These are phyloP conservation scores for Brotogeris chrysoptera DNA, from an alignment of 2,797 vertebrate genomes.

Conservation along the genomic window DNA sequence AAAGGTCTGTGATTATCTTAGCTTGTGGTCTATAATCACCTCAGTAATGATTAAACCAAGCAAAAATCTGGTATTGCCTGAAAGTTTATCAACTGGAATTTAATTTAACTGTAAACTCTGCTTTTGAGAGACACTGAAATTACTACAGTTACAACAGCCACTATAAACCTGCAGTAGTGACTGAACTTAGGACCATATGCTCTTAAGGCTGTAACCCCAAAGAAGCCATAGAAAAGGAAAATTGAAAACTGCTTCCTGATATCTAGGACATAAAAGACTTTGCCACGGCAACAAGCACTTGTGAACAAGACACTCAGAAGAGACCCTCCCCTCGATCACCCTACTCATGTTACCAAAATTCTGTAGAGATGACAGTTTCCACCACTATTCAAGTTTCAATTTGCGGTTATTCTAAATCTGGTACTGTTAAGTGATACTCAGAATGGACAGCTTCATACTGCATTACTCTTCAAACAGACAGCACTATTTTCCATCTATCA, in stretches of 20 bases:
- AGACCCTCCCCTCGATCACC: background rate
- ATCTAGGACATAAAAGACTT: background rate
- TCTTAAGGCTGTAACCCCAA: background rate
- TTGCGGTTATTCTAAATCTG: background rate
- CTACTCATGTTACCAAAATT: background rate
- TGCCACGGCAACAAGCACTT: background rate
- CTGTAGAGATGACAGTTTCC: slow-evolving; percentile 10
- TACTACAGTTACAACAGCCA: background rate
- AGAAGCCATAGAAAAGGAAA: background rate
- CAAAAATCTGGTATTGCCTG: background rate
- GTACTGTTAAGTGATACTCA: background rate
- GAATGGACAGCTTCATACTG: background rate
- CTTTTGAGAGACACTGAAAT: background rate
- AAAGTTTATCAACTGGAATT: background rate
- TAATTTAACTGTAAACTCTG: background rate
- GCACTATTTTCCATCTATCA: background rate
- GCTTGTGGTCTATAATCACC: background rate
- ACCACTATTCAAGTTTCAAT: background rate
- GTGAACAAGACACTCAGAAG: background rate
- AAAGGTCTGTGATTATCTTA: background rate
- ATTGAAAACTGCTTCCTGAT: background rate
- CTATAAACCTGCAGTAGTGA: background rate
- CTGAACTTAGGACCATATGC: background rate
- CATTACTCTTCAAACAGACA: background rate
- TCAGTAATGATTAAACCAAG: background rate